These are phyloP conservation scores for Pseudococcus jackbeardsleyi DNA, from an alignment of 2,888 invertebrate genomes.

Conservation along the genomic window DNA sequence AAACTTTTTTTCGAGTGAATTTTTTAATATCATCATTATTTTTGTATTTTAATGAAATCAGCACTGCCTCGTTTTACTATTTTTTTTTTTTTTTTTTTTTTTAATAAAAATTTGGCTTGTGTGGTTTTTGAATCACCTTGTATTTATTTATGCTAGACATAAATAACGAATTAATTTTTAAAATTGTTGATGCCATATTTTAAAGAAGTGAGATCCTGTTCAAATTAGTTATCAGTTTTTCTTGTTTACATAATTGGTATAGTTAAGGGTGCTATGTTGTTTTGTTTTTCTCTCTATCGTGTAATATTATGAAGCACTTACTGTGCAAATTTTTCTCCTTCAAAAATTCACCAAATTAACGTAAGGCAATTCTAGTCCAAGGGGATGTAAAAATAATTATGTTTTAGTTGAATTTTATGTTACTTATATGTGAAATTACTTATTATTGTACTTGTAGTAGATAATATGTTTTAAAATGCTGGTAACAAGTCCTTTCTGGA, in stretches of 20 bases:
- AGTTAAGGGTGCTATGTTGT: slow-evolving; percentile 50
- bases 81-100: neutral
- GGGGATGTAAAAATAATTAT: slow-evolving; percentile 19
- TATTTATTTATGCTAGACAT: neutral
- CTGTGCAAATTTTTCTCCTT: neutral
- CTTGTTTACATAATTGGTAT: slow-evolving; percentile 37
- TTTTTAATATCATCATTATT: slow-evolving; percentile 19
- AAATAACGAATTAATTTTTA: neutral
- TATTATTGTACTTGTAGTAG: neutral
- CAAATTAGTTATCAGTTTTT: slow-evolving; percentile 35
- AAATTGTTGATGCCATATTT: neutral
- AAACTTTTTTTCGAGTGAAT: neutral
- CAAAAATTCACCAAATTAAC: slow-evolving; percentile 34
- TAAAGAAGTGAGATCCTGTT: slow-evolving; percentile 34
- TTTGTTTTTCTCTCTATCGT: neutral
- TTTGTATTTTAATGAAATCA: slow-evolving; percentile 6
- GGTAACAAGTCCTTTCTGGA: neutral
- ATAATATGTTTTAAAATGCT: slow-evolving; percentile 7
- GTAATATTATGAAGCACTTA: neutral
- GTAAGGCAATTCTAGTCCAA: slow-evolving; percentile 49
- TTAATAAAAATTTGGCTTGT: neutral
- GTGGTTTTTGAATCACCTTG: neutral
- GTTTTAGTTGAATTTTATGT: slow-evolving; percentile 38
- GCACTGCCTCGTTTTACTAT: slow-evolving; percentile 12
- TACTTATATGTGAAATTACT: neutral